Conservation (phyloP, 1,140 invertebrate species). For the Cyclina sinensis region DNA sequence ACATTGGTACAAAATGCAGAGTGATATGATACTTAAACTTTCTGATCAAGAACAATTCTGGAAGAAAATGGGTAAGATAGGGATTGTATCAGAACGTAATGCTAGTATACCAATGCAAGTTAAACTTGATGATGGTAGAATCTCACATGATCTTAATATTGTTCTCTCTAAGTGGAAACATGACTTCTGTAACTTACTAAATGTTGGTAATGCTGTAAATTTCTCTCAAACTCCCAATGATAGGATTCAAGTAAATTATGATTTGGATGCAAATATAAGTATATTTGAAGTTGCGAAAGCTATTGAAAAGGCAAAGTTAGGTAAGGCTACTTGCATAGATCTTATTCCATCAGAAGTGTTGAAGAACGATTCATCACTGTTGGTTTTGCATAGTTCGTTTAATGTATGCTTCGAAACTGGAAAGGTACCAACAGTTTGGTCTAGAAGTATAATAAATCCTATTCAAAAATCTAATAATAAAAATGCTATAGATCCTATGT, state of each 20-base stretch:
- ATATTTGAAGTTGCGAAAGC: too few relatives aligned
- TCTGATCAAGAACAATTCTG: background rate
- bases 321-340: too few relatives aligned
- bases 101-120: slow-evolving; percentile 11
- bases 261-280: too few relatives aligned
- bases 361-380: background rate
- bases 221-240: too few relatives aligned
- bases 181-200: background rate
- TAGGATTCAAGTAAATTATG: too few relatives aligned
- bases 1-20: background rate
- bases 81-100: background rate
- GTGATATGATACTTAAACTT: background rate
- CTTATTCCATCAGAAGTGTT: too few relatives aligned
- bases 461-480: too few relatives aligned
- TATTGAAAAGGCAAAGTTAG: too few relatives aligned
- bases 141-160: background rate
- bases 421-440: background rate
- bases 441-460: background rate
- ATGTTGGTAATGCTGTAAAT: background rate
- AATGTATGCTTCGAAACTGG: too few relatives aligned
- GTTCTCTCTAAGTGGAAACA: background rate
- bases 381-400: background rate
- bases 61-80: slow-evolving; percentile 34
- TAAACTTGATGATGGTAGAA: background rate
- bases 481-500: background rate